Conservation (phyloP, 2,888 invertebrate genomes). For the Eucera pruinosa region DNA sequence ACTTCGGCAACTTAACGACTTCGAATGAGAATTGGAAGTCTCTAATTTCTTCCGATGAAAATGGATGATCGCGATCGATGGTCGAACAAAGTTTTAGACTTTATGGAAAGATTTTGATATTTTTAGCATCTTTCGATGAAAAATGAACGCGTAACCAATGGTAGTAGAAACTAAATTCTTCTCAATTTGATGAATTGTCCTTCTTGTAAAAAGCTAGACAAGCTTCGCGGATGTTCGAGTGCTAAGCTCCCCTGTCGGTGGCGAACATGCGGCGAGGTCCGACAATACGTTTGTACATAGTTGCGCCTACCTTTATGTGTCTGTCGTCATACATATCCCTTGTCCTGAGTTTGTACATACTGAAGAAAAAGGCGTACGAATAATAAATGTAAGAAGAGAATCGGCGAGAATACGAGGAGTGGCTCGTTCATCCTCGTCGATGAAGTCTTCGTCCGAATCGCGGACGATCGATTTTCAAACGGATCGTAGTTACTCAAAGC, state of each 20-base stretch:
- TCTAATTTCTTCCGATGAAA: neutral
- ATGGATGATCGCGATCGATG: too few species aligned
- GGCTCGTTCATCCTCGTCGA: slow-evolving; percentile 14
- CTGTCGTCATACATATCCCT: slow-evolving; percentile 76
- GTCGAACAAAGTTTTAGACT: too few species aligned
- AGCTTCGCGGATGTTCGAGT: slow-evolving; percentile 31
- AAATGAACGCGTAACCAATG: too few species aligned
- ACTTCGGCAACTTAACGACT: neutral
- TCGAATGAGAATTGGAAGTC: neutral
- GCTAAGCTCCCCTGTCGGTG: slow-evolving; percentile 26
- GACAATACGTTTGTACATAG: slow-evolving; percentile 68
- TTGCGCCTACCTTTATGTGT: slow-evolving; percentile 55
- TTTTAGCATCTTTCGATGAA: too few species aligned
- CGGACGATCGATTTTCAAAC: slow-evolving; percentile 18
- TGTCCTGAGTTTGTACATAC: slow-evolving; percentile 70
- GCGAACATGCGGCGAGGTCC: slow-evolving; percentile 63
- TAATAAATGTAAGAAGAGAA: neutral
- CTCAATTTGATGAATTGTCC: too few species aligned
- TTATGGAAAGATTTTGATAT: too few species aligned
- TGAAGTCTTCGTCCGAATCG: slow-evolving; percentile 5
- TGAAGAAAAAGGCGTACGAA: neutral
- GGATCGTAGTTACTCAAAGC: slow-evolving; percentile 44
- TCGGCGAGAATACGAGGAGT: slow-evolving; percentile 47
- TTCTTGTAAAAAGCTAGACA: neutral
- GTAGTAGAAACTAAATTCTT: too few species aligned